Evolutionary conservation across 2,797 vertebrate species (phyloP).

Genomic region (Gambusia yucatana): DNA sequence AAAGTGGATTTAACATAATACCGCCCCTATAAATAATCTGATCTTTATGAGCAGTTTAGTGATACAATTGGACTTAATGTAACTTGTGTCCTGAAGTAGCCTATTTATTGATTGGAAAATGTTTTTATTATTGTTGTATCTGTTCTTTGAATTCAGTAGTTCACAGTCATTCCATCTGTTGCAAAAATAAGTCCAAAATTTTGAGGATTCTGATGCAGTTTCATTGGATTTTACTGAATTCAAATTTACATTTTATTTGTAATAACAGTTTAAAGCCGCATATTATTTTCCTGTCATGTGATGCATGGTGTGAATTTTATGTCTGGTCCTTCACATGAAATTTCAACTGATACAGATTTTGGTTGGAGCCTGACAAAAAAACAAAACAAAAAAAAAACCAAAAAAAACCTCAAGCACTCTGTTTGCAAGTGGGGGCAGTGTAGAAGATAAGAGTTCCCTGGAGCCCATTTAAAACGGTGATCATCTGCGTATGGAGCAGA

Average conservation of each 20-base stretch:
- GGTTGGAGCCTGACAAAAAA: background rate
- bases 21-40: background rate
- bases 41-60: background rate
- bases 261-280: background rate
- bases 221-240: background rate
- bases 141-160: no score
- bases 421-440: background rate
- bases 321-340: background rate
- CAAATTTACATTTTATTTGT: background rate
- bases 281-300: background rate
- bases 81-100: no score
- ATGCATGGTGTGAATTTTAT: background rate
- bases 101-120: no score
- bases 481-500: background rate
- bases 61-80: background rate
- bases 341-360: background rate
- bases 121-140: no score
- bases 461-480: background rate
- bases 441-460: background rate
- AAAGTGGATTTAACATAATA: no score
- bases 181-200: no score
- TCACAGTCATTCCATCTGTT: no score
- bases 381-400: no score
- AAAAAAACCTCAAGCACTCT: background rate
- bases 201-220: background rate